Base-by-base conservation (phyloP, 2,113 vertebrate genomes). In the Motacilla alba region DNA sequence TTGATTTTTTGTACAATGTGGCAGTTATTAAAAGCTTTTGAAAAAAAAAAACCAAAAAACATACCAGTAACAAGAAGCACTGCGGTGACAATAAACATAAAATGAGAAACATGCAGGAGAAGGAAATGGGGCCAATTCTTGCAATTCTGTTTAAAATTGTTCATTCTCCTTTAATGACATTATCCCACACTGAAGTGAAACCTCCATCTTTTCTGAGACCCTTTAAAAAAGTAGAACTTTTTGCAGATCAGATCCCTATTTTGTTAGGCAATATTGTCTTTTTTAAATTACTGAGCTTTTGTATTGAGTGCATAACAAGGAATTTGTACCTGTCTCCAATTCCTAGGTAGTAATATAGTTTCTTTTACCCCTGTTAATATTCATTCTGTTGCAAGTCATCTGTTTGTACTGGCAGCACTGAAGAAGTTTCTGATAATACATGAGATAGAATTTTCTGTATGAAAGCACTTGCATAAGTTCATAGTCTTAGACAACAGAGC, bases 321-420 rank as follows among this genome's bases (percentile, higher is more conserved):
- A 81, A 37, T 56, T 74, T 69, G 8, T 75, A 60, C 31, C 19
- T 64, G 31, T 50, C 24, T 83, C 14, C 1, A 0, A 28, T 67
- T 64, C 13, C 27, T 70, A 43, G 74, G 10, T 3, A 76, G 6
- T 8, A 59, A 39, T 43, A 31, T 1, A 66, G 6, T 6, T 77
- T 80, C 26, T 85, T 69, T 80, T 82, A 26, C 7, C 69, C 10
- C 18, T 66, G 15, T 44, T 73, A 50, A 10, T 43, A 46, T 50
- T n/a, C 3, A 31, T 27, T 76, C 26, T 24, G 9, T 50, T 53
- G 6, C 5, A 47, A 64, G 8, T 73, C 31, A 47, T 20, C n/a
- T 60, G 1, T 15, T 0, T 68, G 13, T 35, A 53, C 28, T 0
- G 0, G 20, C 55, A 78, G 18, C 4, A 7, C 9, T 49, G 20